A percentile compares a stretch with the other conserved stretches of the same genome.
These are phyloP conservation scores for Puffinus mauretanicus DNA, from an alignment of 2,113 vertebrate genomes.

Conservation along the genomic window DNA sequence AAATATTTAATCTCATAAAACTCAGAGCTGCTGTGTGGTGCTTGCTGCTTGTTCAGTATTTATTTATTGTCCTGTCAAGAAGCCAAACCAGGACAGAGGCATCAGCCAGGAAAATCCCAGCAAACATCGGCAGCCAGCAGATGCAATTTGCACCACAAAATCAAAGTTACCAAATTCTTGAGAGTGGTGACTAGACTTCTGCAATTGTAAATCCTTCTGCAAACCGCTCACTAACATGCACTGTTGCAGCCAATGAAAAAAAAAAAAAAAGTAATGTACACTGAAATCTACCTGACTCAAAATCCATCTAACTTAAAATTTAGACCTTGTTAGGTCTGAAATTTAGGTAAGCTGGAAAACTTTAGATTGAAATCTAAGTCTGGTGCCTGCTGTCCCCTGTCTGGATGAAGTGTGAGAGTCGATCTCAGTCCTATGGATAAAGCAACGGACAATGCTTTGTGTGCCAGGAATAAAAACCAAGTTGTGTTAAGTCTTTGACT, in stretches of 20 bases:
- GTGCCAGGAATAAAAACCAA: background rate
- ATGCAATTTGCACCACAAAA: background rate
- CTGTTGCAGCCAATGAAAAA: background rate
- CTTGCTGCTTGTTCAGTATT: background rate
- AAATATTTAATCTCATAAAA: background rate
- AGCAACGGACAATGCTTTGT: rapidly evolving
- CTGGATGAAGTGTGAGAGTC: background rate
- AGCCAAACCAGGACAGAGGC: background rate
- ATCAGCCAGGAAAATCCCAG: background rate
- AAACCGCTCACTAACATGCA: rapidly evolving
- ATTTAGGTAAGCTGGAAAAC: background rate
- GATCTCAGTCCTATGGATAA: background rate
- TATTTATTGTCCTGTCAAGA: background rate
- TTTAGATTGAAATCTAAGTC: background rate
- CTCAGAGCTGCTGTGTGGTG: background rate
- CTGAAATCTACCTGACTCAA: background rate
- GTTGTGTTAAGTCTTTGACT: background rate
- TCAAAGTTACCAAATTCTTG: background rate
- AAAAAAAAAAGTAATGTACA: no score
- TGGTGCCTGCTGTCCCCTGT: background rate
- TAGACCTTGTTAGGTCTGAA: background rate
- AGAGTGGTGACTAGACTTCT: background rate
- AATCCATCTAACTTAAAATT: background rate
- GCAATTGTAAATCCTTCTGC: background rate
- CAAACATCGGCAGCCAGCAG: background rate